Percentiles rank a stretch among this genome's conserved stretches.
These are phyloP conservation scores for Hapalemur alaotrensis DNA, from an alignment of 2,797 vertebrate genomes.

Conservation along the genomic window DNA sequence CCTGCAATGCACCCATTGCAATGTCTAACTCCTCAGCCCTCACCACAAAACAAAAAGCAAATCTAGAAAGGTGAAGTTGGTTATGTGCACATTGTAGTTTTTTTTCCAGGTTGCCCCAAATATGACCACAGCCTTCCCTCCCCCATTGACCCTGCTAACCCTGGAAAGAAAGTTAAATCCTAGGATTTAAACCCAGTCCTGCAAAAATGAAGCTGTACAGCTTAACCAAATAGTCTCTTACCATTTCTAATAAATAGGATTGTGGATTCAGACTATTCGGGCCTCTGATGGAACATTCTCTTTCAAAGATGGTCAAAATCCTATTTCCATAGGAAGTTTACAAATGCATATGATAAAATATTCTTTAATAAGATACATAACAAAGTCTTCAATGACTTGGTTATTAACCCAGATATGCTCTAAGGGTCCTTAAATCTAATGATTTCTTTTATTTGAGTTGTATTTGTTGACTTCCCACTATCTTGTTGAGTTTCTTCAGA, in stretches of 20 bases:
- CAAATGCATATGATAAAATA: background rate
- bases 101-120: background rate
- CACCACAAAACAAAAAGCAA: background rate
- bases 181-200: background rate
- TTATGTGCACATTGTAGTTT: background rate
- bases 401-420: background rate
- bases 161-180: background rate
- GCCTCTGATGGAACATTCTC: background rate
- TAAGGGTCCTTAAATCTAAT: background rate
- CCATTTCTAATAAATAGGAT: background rate
- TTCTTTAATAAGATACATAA: background rate
- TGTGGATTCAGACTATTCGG: background rate
- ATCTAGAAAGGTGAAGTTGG: background rate
- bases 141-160: background rate
- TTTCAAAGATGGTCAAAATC: background rate
- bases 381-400: background rate
- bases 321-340: background rate
- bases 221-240: background rate
- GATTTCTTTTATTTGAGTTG: background rate
- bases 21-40: background rate
- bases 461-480: background rate
- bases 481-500: background rate
- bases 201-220: background rate
- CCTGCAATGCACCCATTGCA: background rate
- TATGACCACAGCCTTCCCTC: background rate